Percentiles rank a stretch among this genome's conserved stretches.
phyloP scores from a whole-genome alignment of 2,888 invertebrate genomes.

The Eilema depressum region DNA sequence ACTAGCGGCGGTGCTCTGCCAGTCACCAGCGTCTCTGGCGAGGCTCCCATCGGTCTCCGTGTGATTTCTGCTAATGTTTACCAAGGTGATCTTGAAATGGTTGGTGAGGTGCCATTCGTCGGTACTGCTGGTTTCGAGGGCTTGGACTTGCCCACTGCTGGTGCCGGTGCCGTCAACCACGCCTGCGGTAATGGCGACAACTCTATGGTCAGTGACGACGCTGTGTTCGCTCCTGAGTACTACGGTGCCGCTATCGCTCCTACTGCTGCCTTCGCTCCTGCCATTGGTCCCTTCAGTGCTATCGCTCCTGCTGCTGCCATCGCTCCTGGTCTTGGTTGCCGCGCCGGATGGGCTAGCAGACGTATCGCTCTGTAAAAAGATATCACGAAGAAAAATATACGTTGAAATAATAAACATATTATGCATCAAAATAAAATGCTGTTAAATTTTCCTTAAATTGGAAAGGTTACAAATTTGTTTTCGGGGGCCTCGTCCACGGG shows the following conservation, averaged over 20 bases:
- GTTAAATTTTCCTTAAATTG: no score
- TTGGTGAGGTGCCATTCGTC: constrained; percentile 60
- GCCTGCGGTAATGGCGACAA: constrained; percentile 54
- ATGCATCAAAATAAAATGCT: neutral
- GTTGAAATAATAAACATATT: neutral
- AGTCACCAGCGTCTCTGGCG: constrained; percentile 50
- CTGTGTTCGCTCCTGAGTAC: constrained; percentile 38
- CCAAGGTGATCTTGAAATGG: constrained; percentile 57
- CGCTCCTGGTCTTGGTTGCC: constrained; percentile 11
- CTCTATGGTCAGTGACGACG: constrained; percentile 17
- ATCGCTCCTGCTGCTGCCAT: constrained; percentile 4
- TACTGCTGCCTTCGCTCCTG: neutral
- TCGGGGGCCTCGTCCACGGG: no score
- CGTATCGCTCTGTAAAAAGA: neutral
- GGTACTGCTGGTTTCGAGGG: constrained; percentile 62
- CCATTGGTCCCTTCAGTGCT: constrained; percentile 1
- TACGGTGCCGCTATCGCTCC: neutral
- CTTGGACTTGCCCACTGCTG: constrained; percentile 55
- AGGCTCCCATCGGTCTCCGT: constrained; percentile 53
- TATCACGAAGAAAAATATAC: neutral
- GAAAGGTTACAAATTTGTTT: no score
- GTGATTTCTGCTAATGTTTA: constrained; percentile 64
- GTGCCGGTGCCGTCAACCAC: constrained; percentile 59
- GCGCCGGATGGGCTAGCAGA: constrained; percentile 3
- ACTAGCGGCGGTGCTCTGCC: constrained; percentile 54